These are phyloP conservation scores for Watsonalla binaria DNA, from an alignment of 2,888 invertebrate species.

Conservation along the genomic window DNA sequence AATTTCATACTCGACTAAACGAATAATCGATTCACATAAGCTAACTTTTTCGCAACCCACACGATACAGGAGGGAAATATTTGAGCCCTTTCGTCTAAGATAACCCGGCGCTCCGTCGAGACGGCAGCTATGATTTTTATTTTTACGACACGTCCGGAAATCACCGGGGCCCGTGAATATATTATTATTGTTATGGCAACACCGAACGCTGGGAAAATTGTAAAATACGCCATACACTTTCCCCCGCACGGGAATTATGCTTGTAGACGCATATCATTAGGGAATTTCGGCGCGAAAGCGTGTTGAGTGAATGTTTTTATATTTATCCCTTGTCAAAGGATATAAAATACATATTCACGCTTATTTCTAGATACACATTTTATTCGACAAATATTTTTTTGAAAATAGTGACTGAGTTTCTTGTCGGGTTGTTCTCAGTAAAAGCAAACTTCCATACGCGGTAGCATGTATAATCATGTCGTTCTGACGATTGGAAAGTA, in stretches of 20 bases:
- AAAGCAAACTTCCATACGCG: too few species aligned
- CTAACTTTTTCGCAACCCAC: not conserved
- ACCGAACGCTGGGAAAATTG: slow-evolving; percentile 66
- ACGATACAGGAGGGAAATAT: not conserved
- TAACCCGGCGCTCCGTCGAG: slow-evolving; percentile 44
- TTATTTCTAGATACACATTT: not conserved
- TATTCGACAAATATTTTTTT: slow-evolving; percentile 1
- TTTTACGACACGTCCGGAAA: slow-evolving; percentile 69
- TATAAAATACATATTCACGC: not conserved
- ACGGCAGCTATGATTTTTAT: slow-evolving; percentile 63
- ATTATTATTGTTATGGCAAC: slow-evolving; percentile 75
- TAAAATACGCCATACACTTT: slow-evolving; percentile 60
- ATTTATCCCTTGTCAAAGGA: slow-evolving; percentile 17
- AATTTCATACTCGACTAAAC: not conserved
- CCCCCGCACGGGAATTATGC: slow-evolving; percentile 49
- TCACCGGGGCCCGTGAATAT: slow-evolving; percentile 72
- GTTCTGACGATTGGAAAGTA: too few species aligned
- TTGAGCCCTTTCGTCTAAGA: slow-evolving; percentile 16
- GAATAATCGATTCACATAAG: not conserved
- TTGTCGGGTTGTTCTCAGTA: too few species aligned
- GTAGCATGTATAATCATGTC: too few species aligned
- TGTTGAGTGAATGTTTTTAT: slow-evolving; percentile 55
- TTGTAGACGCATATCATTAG: slow-evolving; percentile 52
- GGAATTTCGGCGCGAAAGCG: slow-evolving; percentile 53
- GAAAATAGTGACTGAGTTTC: not conserved